Conservation (phyloP, 1,140 invertebrate genomes). For the Drosophila melanica region DNA sequence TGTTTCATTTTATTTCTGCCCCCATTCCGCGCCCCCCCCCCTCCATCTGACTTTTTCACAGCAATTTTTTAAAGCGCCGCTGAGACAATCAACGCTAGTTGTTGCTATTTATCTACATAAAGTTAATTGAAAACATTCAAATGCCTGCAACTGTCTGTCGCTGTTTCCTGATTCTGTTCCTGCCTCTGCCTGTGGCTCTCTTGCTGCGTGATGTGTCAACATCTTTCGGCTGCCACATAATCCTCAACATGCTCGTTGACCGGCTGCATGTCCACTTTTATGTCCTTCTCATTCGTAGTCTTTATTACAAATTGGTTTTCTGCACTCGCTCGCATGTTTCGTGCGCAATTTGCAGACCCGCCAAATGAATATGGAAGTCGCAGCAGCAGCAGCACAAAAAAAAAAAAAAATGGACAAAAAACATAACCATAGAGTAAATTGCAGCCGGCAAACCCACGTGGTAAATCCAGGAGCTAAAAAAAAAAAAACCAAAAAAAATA, state of each 20-base stretch:
- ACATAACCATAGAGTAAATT: slow-evolving; percentile 51
- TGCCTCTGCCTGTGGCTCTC: not conserved
- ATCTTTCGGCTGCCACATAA: slow-evolving; percentile 68
- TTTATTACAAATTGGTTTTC: slow-evolving; percentile 83
- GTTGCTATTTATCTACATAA: slow-evolving; percentile 77
- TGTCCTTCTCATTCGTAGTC: slow-evolving; percentile 66
- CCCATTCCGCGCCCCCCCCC: not conserved
- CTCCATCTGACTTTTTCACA: not conserved
- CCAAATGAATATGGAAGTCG: slow-evolving; percentile 71
- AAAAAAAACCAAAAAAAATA: slow-evolving; percentile 24
- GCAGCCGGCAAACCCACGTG: slow-evolving; percentile 39
- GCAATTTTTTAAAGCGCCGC: slow-evolving; percentile 37
- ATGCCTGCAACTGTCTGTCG: slow-evolving; percentile 20
- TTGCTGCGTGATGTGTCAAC: slow-evolving; percentile 74
- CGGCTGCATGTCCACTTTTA: slow-evolving; percentile 50
- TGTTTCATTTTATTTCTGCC: slow-evolving; percentile 71
- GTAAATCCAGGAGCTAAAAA: slow-evolving; percentile 37
- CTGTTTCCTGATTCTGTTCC: not conserved
- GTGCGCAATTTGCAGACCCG: slow-evolving; percentile 70
- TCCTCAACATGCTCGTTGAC: slow-evolving; percentile 29
- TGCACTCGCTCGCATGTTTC: slow-evolving; percentile 75
- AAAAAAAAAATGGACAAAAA: slow-evolving; percentile 38
- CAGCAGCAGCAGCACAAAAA: slow-evolving; percentile 18
- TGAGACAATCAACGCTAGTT: slow-evolving; percentile 45
- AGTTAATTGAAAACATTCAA: slow-evolving; percentile 81